These are phyloP conservation scores for Lophotriccus pileatus DNA, from an alignment of 2,797 vertebrate genomes.

Conservation along the genomic window DNA sequence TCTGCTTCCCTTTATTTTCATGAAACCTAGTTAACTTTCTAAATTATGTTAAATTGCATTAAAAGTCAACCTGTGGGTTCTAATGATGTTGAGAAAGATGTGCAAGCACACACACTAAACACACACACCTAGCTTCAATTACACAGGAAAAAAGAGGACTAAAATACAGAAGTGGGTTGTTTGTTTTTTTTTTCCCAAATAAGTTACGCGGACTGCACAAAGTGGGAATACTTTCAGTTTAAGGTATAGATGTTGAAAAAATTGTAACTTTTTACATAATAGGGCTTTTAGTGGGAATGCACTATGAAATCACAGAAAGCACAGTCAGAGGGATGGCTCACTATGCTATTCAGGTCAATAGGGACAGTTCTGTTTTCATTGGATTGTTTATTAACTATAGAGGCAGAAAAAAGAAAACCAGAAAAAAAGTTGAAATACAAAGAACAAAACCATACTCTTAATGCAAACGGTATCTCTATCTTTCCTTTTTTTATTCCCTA, in stretches of 20 bases:
- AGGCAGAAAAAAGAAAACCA: neutral
- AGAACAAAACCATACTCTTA: neutral
- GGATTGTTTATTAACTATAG: neutral
- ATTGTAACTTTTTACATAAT: neutral
- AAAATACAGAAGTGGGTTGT: neutral
- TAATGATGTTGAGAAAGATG: neutral
- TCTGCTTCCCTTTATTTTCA: neutral
- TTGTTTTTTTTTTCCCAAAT: neutral
- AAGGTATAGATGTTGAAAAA: neutral
- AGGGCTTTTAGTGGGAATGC: neutral
- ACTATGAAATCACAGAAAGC: neutral
- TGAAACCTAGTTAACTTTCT: neutral
- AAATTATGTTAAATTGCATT: neutral
- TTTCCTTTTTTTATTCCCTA: neutral
- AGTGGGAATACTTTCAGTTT: neutral
- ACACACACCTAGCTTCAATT: neutral
- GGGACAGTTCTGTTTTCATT: neutral
- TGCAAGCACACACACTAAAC: neutral
- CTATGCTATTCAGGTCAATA: neutral
- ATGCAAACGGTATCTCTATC: neutral
- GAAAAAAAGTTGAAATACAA: neutral
- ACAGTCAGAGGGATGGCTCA: neutral
- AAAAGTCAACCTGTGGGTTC: neutral
- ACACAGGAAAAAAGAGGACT: neutral
- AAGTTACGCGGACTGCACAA: neutral